Evolutionary conservation across 1,140 invertebrate species (phyloP).

Genomic region (Neelides sp.): DNA sequence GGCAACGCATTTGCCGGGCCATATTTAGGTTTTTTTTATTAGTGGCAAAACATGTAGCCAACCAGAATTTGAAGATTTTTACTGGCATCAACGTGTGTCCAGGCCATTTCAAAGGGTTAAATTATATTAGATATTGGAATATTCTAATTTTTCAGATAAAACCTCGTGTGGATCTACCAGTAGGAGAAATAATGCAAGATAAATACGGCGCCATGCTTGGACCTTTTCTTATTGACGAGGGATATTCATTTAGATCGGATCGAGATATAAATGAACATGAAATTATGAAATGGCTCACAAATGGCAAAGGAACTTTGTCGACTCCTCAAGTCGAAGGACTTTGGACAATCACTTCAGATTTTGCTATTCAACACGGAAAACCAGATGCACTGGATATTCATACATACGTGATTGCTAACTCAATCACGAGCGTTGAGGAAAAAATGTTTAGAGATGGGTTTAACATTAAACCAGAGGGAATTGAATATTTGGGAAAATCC

Average conservation of each 20-base stretch:
- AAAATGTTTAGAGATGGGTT: not conserved
- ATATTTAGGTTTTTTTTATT: no score
- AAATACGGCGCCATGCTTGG: constrained; percentile 26
- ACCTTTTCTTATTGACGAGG: constrained; percentile 22
- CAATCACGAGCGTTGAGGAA: not conserved
- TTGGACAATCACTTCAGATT: not conserved
- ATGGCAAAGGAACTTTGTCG: not conserved
- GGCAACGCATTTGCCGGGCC: no score
- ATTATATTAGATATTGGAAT: not conserved
- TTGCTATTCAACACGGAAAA: not conserved
- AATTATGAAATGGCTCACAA: not conserved
- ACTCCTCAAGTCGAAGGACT: not conserved
- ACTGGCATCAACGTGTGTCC: not conserved
- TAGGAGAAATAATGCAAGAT: constrained; percentile 22
- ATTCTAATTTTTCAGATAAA: constrained; percentile 7
- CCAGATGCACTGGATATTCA: not conserved
- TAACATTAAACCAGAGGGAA: constrained; percentile 6
- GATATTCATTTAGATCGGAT: constrained; percentile 13
- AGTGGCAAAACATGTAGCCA: no score
- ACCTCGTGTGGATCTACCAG: constrained; percentile 14
- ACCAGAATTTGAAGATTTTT: not conserved
- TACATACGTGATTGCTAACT: not conserved
- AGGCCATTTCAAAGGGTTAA: not conserved
- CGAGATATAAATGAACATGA: not conserved
- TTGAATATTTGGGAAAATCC: not conserved